A percentile compares a stretch with the other conserved stretches of the same genome.
Evolutionary conservation across 1,140 invertebrate species (phyloP).

Genomic region (Helicoverpa zea): DNA sequence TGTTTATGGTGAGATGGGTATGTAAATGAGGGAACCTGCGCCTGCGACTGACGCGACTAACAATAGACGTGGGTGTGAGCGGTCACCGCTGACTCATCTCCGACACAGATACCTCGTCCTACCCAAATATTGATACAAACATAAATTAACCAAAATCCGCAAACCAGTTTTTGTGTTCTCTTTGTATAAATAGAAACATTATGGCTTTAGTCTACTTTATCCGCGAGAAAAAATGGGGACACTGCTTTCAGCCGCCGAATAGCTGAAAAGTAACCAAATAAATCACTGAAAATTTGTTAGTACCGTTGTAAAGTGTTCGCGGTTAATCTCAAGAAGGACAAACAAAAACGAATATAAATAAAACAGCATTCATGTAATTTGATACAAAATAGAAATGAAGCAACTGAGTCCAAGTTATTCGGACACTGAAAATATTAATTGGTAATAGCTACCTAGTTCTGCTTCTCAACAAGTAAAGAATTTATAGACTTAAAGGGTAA

Average conservation of each 20-base stretch:
- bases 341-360: slow-evolving; percentile 9
- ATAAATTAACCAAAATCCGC: slow-evolving; percentile 59
- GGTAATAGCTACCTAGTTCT: too few species aligned
- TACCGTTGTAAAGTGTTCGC: slow-evolving; percentile 58
- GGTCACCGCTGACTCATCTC: slow-evolving; percentile 65
- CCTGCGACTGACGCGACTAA: slow-evolving; percentile 35
- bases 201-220: slow-evolving; percentile 41
- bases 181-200: slow-evolving; percentile 16
- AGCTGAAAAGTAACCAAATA: slow-evolving; percentile 51
- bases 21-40: slow-evolving; percentile 54
- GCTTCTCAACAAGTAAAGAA: too few species aligned
- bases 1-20: slow-evolving; percentile 57
- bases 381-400: too few species aligned
- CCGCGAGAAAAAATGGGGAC: slow-evolving; percentile 26
- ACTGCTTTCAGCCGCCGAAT: slow-evolving; percentile 40
- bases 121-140: slow-evolving; percentile 63
- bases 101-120: slow-evolving; percentile 59
- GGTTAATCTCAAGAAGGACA: slow-evolving; percentile 56
- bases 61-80: slow-evolving; percentile 59
- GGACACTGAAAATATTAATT: neutral
- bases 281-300: slow-evolving; percentile 54
- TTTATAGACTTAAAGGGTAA: too few species aligned
- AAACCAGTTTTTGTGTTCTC: slow-evolving; percentile 43
- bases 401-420: neutral
- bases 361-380: neutral